Conservation (phyloP, 1,140 invertebrate species). For the Drosophila tropicalis region DNA sequence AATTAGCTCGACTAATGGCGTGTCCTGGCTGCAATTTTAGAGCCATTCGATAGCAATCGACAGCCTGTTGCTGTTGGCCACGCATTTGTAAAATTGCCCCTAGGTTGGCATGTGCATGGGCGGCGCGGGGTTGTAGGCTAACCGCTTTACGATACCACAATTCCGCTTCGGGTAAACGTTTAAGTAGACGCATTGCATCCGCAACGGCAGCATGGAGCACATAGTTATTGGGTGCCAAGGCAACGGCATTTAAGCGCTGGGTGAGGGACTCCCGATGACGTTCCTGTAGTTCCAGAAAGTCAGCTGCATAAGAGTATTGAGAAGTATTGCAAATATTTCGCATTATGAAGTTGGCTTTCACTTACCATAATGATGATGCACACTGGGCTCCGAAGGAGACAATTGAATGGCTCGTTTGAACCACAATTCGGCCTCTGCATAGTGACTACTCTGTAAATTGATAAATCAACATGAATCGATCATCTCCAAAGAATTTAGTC, state of each 20-base stretch:
- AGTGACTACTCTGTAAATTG: slow-evolving; percentile 87
- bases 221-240: slow-evolving; percentile 90
- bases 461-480: neutral
- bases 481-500: neutral
- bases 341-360: neutral
- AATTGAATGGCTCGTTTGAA: slow-evolving; percentile 92
- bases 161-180: slow-evolving; percentile 91
- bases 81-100: slow-evolving; percentile 96
- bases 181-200: slow-evolving; percentile 91
- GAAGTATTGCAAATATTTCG: neutral
- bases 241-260: slow-evolving; percentile 90
- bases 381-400: slow-evolving; percentile 91
- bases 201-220: slow-evolving; percentile 93
- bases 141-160: slow-evolving; percentile 91
- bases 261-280: slow-evolving; percentile 91
- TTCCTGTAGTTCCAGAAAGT: slow-evolving; percentile 92
- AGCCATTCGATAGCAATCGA: slow-evolving; percentile 91
- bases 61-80: slow-evolving; percentile 93
- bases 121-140: slow-evolving; percentile 84
- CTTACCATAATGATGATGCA: slow-evolving; percentile 93
- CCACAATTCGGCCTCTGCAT: slow-evolving; percentile 93
- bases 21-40: slow-evolving; percentile 93
- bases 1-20: slow-evolving; percentile 92
- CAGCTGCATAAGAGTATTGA: slow-evolving; percentile 86
- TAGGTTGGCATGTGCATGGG: slow-evolving; percentile 94